Conservation (phyloP, 2,797 vertebrate genomes). For the Xenops minutus region DNA sequence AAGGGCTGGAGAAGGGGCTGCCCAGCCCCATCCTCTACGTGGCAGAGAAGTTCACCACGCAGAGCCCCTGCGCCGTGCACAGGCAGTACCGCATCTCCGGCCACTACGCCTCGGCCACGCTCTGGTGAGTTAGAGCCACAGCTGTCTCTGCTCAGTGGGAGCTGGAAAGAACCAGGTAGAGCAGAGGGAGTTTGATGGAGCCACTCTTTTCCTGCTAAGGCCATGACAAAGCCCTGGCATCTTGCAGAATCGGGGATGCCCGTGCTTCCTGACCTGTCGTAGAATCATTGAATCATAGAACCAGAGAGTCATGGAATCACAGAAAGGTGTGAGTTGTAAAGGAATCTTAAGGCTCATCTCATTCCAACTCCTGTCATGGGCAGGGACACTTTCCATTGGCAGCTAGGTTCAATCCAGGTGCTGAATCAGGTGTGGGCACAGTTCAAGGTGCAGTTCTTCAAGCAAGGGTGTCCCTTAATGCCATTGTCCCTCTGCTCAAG, state of each 20-base stretch:
- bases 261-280: not conserved
- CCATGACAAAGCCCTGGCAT: not conserved
- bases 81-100: conserved; percentile 85
- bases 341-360: not conserved
- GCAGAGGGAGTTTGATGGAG: not conserved
- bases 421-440: not conserved
- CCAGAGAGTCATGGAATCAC: not conserved
- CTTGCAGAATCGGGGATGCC: not conserved
- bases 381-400: not conserved
- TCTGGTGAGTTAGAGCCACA: conserved; percentile 83
- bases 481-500: not conserved
- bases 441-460: not conserved
- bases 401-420: not conserved
- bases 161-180: not conserved
- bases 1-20: conserved; percentile 84
- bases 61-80: conserved; percentile 84
- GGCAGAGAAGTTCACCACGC: conserved; percentile 87
- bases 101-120: conserved; percentile 82
- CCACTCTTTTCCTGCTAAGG: not conserved
- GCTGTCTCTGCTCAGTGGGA: not conserved
- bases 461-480: not conserved
- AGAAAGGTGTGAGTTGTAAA: not conserved
- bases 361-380: not conserved
- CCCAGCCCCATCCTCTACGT: conserved; percentile 92
- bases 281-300: not conserved